A percentile compares a stretch with the other conserved stretches of the same genome.
Evolutionary conservation across 2,888 invertebrate species (phyloP).

Genomic region (Ecdyonurus torrentis): DNA sequence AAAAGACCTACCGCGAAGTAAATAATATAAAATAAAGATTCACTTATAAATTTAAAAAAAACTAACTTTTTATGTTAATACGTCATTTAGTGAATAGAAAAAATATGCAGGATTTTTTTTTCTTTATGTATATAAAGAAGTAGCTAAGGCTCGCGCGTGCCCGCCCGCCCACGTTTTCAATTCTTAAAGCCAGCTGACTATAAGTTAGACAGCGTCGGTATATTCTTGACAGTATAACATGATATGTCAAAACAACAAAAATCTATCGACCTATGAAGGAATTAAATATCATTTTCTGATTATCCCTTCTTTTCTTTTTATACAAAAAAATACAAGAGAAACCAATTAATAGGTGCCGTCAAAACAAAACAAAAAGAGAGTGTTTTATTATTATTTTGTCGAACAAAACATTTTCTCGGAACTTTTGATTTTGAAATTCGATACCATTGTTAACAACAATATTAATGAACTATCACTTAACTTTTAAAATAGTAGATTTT

Average conservation of each 20-base stretch:
- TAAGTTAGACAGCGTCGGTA: too few species aligned
- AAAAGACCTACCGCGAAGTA: neutral
- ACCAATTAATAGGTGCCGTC: neutral
- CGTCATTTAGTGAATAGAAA: too few species aligned
- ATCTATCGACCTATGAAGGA: neutral
- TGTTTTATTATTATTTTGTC: too few species aligned
- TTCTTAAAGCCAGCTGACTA: too few species aligned
- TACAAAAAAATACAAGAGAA: neutral
- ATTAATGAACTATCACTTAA: neutral
- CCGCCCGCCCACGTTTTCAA: neutral
- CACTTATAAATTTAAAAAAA: too few species aligned
- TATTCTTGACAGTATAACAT: too few species aligned
- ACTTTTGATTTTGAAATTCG: neutral
- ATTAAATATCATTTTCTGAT: neutral
- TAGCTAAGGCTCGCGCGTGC: too few species aligned
- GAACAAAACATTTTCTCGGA: neutral
- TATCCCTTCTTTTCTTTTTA: too few species aligned
- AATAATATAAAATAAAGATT: too few species aligned
- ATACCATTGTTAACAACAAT: neutral
- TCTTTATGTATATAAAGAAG: too few species aligned
- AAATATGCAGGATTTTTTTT: too few species aligned
- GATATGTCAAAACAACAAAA: neutral
- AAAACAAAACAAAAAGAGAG: neutral
- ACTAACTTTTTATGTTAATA: too few species aligned
- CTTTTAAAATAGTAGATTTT: neutral